Base-by-base conservation (phyloP, 2,888 invertebrate species). In the Temnothorax rugatulus region DNA sequence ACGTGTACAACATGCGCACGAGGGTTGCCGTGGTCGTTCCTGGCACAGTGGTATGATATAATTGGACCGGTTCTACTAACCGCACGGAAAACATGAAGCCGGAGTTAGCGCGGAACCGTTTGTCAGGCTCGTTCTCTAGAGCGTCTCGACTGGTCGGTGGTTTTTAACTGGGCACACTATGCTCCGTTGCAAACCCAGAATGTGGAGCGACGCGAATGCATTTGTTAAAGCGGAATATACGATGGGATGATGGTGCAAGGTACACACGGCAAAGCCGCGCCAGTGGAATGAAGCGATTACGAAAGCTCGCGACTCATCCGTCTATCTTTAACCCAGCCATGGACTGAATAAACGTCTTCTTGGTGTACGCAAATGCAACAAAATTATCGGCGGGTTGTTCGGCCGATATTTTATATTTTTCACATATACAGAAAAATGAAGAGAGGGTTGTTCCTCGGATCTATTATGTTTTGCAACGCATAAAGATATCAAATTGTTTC, bases 41-140 rank as follows among this genome's bases (percentile, higher is more conserved):
- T 85, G 90, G 91, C 86, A 83, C 83, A 85, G 85, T 87, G 89
- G 87, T 90, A 91, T 89, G 91, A 91, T 91, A 93, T 92, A 92
- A 93, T 93, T 93, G 93, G 93, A 94, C 93, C 92, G 92, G 92
- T 92, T 91, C 86, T 92, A 92, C 89, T 92, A 92, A 71, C 92
- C 91, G 84, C 85, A 66, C 89, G 68, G 75, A 89, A 89, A 91
- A 92, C 91, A 88, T 91, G 74, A 64, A 61, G 73, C 34, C 84
- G 38, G 68, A 82, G 85, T 87, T 68, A 68, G 90, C 88, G 84
- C 83, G 75, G 84, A 86, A 92, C 87, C 89, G 93, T 90, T 92
- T 92, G 92, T 90, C 93, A 91, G 54, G 54, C 52, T 15, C 11
- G 52, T 41, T 61, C 54, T 34, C 29, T 69, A 74, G n/a, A 66